These are phyloP conservation scores for Trichonephila clavata DNA, from an alignment of 1,140 invertebrate genomes.

Conservation along the genomic window DNA sequence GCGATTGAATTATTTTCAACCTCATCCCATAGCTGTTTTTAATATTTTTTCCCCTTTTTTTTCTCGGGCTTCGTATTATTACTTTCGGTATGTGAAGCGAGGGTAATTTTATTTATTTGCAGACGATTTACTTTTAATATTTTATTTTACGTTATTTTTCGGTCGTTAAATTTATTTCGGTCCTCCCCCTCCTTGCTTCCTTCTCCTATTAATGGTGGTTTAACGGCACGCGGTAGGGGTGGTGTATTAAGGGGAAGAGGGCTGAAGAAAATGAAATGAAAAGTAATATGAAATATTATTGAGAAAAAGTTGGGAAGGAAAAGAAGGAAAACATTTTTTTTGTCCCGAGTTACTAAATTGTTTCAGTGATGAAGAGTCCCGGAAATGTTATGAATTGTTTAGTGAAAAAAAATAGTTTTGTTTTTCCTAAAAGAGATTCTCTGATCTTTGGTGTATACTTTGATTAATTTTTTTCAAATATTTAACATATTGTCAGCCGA, in stretches of 20 bases:
- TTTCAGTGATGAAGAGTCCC: slow-evolving; percentile 30
- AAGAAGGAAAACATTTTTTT: background rate
- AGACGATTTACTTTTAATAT: slow-evolving; percentile 41
- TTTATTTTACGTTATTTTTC: slow-evolving; percentile 55
- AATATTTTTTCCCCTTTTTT: slow-evolving; percentile 15
- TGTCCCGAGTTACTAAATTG: slow-evolving; percentile 51
- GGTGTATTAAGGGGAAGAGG: background rate
- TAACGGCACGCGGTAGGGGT: slow-evolving; percentile 40
- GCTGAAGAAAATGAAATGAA: slow-evolving; percentile 23
- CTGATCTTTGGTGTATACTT: background rate
- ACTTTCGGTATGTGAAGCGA: background rate
- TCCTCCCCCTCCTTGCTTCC: background rate
- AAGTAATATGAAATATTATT: slow-evolving; percentile 70
- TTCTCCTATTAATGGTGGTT: slow-evolving; percentile 58
- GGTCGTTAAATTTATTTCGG: slow-evolving; percentile 72
- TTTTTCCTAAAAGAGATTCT: background rate
- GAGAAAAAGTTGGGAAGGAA: slow-evolving; percentile 18
- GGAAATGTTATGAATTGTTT: background rate
- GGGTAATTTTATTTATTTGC: slow-evolving; percentile 71
- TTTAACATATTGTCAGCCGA: too few species aligned
- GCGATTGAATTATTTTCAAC: slow-evolving; percentile 73
- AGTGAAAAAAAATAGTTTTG: background rate
- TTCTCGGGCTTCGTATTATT: slow-evolving; percentile 31
- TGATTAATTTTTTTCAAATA: too few species aligned
- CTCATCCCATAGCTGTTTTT: slow-evolving; percentile 29